Evolutionary conservation across 2,797 vertebrate species (phyloP).

Genomic region (Pseudochirops corinnae): DNA sequence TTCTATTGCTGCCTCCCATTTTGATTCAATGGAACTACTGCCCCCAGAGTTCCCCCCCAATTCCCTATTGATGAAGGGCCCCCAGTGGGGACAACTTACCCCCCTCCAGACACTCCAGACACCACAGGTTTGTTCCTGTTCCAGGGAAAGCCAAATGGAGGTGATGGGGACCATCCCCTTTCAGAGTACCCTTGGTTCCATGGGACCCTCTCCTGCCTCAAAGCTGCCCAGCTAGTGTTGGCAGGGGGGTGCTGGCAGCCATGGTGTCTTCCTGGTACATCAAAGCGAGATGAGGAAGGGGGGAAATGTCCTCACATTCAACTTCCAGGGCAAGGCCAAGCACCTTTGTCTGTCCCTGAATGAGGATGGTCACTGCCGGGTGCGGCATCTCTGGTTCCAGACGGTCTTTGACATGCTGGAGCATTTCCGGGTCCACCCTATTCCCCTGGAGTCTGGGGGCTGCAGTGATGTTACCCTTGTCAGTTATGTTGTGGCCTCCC

Average conservation of each 20-base stretch:
- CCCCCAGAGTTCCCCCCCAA: constrained; percentile 87
- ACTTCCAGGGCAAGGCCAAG: constrained; percentile 98
- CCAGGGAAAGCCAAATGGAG: constrained; percentile 86
- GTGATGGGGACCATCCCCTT: constrained; percentile 91
- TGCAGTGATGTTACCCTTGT: constrained; percentile 93
- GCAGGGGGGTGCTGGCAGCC: constrained; percentile 90
- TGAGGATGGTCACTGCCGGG: constrained; percentile 93
- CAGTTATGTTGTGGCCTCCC: constrained; percentile 89
- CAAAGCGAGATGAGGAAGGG: constrained; percentile 97
- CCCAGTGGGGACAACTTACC: constrained; percentile 80
- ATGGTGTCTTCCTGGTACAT: constrained; percentile 96
- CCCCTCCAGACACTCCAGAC: constrained; percentile 90
- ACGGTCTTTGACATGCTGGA: constrained; percentile 96
- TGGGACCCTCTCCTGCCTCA: constrained; percentile 93
- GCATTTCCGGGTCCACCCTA: constrained; percentile 94
- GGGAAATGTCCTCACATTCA: constrained; percentile 98
- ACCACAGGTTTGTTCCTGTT: constrained; percentile 88
- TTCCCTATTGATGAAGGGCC: constrained; percentile 88
- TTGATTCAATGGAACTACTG: constrained; percentile 85
- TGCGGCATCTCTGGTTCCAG: constrained; percentile 97
- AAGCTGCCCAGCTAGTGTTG: constrained; percentile 93
- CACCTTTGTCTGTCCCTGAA: constrained; percentile 94
- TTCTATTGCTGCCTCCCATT: constrained; percentile 86
- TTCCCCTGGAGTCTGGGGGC: constrained; percentile 93
- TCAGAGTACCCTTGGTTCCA: constrained; percentile 96